Evolutionary conservation across 1,140 invertebrate genomes (phyloP), one percentile per base, ranked within the genome.

Genomic region (Lordiphosa mommai): DNA sequence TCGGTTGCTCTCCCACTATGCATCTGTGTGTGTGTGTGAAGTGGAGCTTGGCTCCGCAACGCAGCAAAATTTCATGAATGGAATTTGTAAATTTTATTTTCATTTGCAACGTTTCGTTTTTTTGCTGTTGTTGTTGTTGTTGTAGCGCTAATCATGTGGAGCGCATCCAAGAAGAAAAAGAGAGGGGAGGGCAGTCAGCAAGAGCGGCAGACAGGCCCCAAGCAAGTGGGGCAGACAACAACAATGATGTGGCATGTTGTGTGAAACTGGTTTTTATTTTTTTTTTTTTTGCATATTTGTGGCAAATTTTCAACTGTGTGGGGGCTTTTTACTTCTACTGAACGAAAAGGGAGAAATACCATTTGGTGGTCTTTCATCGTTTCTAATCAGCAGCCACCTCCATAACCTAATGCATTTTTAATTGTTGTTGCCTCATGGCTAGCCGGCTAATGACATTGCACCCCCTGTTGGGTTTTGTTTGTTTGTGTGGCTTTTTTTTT

Each of bases 1-100:
- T 40, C 27, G 5, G 9, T 37, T n/a, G 13, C 4, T 1, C 10
- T 44, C 41, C 8, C 23, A 7, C 46, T 48, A 12, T 3, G 12
- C n/a, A 2, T 10, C 4, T 7, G 16, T 23, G 17, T 17, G 14
- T 13, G n/a, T 56, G 41, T 47, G n/a, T 48, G 46, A 44, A 58
- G 52, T 60, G 49, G 40, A 52, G 58, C 40, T 58, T 36, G 46
- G 34, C 50, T 72, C 60, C 68, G 55, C 61, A 65, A 80, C 74
- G 76, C 63, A 68, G 76, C 77, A 76, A 82, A 82, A 82, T 76
- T 80, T 82, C 77, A 82, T 82, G 77, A 82, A 82, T 82, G 77
- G 77, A 82, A 82, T 82, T 84, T 84, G 79, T 82, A 82, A 77
- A 82, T 82, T 84, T 82, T 84, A 74, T 77, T 82, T 82, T 82